Evolutionary conservation across 1,140 invertebrate genomes (phyloP), one percentile per base, ranked within the genome.

Genomic region (Lucilia sericata): DNA sequence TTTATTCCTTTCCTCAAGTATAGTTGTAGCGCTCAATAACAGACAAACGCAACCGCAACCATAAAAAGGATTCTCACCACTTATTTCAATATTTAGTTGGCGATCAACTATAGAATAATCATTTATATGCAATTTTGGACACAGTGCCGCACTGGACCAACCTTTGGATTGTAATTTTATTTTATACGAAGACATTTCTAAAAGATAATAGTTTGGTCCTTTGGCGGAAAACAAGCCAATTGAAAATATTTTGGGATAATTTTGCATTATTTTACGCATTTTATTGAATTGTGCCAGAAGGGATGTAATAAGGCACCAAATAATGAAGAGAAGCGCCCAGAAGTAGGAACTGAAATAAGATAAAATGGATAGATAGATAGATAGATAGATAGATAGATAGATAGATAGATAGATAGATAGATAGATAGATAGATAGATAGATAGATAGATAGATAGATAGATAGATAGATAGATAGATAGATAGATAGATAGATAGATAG

Each of bases 11-110:
- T 98, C 96, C 74, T 93, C 93, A 2, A 98, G 91, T 84, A 98
- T 92, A 17, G 93, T 95, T 74, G 97, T 84, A 2, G 94, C 97
- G 84, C 94, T 92, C 82, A 95, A 91, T 9, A 97, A 86, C 84
- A 96, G 87, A 83, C 92, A 92, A 25, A 92, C 93, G 47, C 94
- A 94, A 5, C 97, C 97, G 2, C 94, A 93, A 7, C 95, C 94
- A 92, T 98, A 98, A 60, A 94, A 96, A 17, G 96, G 94, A 92
- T 97, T 95, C 84, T 85, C 86, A 14, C 93, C 93, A 17, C 88
- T 88, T 51, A 94, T 91, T 92, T 92, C 94, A 0, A 93, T 94
- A 36, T 93, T 92, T 42, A 96, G 90, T 84, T 91, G 92, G 87
- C 95, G 95, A 85, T 94, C 93, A 5, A 95, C 94, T 82, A 92